Evolutionary conservation across 2,888 invertebrate species (phyloP), one percentile per base, ranked within the genome.

Genomic region (Clivina fossor): DNA sequence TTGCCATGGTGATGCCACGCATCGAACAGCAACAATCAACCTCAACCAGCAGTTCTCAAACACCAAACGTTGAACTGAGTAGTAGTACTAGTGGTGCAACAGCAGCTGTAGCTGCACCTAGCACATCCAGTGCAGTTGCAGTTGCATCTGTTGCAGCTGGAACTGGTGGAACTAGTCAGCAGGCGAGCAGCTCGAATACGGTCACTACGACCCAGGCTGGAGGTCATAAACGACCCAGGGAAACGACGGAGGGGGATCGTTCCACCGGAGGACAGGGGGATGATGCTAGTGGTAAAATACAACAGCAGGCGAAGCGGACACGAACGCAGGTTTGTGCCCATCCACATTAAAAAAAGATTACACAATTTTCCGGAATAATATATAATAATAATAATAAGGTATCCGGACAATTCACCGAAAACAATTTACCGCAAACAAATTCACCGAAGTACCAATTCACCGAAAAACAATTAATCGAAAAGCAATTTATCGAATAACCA

Each of bases 1-100:
- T 86, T 4, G 87, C 86, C 0, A 73, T 86, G 59, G 86, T 86
- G 15, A 77, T 85, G 64, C 87, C 86, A 0, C 80, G 86, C 55
- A 80, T 84, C 51, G 86, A 86, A 63, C 84, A 83, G 64, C 83
- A 84, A 1, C n/a, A n/a, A n/a, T n/a, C n/a, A n/a, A n/a, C n/a
- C n/a, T n/a, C n/a, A n/a, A 77, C 76, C 69, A 60, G 75, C 68
- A 59, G 63, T 69, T 2, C 71, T 65, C 58, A 73, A 58, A 66
- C 76, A 63, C 61, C 70, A 67, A 49, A 67, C 13, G 50, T 69
- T 2, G 75, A 75, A 48, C 74, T 73, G 33, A 67, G 61, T 64
- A 67, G 30, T 63, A 58, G 32, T 64, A 66, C 33, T 65, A 65
- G 15, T 64, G 69, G 28, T 62, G 56, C 58, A 13, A 58, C 60